phyloP scores from a whole-genome alignment of 2,888 invertebrate genomes.

The Galerucella nymphaeae region DNA sequence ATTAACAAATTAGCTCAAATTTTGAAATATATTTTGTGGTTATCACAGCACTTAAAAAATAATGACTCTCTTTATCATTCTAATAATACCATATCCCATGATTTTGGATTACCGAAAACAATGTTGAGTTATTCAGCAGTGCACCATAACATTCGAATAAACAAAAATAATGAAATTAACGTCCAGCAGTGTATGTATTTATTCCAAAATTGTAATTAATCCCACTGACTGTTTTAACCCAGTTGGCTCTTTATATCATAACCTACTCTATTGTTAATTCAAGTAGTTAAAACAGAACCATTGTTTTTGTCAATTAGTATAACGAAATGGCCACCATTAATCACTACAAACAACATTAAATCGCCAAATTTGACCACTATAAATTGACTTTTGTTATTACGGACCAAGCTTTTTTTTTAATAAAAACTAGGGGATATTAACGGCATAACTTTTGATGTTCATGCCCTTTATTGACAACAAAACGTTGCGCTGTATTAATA shows the following conservation, averaged over 20 bases:
- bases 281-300: slow-evolving; percentile 29
- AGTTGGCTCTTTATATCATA: slow-evolving; percentile 21
- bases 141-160: slow-evolving; percentile 4
- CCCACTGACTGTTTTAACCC: slow-evolving; percentile 20
- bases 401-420: slow-evolving; percentile 10
- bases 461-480: not conserved
- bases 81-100: not conserved
- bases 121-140: not conserved
- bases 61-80: not conserved
- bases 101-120: not conserved
- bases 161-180: slow-evolving; percentile 4
- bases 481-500: not conserved
- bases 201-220: slow-evolving; percentile 26
- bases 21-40: not conserved
- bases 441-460: not conserved
- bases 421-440: not conserved
- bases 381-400: slow-evolving; percentile 15
- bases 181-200: slow-evolving; percentile 4
- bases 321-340: slow-evolving; percentile 24
- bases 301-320: slow-evolving; percentile 32
- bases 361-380: slow-evolving; percentile 7
- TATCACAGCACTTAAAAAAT: not conserved
- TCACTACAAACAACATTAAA: slow-evolving; percentile 22
- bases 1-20: not conserved
- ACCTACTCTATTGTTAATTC: slow-evolving; percentile 29